Percentiles rank a stretch among this genome's conserved stretches.
Evolutionary conservation across 2,888 invertebrate genomes (phyloP).

Genomic region (Tryphoninae sp.): DNA sequence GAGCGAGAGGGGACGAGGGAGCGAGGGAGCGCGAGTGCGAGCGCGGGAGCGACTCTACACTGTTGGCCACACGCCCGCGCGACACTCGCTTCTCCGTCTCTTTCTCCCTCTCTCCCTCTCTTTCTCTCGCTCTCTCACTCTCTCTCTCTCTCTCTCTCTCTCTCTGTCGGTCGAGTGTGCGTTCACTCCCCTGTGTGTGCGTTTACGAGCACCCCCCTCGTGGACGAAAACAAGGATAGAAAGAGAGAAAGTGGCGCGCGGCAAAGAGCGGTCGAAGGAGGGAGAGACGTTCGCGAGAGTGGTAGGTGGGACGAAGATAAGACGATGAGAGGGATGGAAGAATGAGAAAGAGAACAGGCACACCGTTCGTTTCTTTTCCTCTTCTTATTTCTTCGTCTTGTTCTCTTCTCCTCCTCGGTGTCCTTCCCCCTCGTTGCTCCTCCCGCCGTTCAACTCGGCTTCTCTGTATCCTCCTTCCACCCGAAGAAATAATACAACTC

Average conservation of each 20-base stretch:
- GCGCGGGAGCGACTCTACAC: slow-evolving; percentile 29
- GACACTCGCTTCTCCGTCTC: slow-evolving; percentile 40
- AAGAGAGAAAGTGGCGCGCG: slow-evolving; percentile 38
- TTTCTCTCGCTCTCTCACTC: not conserved
- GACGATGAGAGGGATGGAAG: slow-evolving; percentile 69
- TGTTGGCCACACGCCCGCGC: slow-evolving; percentile 44
- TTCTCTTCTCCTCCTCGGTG: slow-evolving; percentile 26
- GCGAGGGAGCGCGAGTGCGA: slow-evolving; percentile 38
- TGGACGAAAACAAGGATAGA: slow-evolving; percentile 39
- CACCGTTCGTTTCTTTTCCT: slow-evolving; percentile 17
- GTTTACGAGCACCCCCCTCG: slow-evolving; percentile 32
- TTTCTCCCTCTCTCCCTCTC: slow-evolving; percentile 17
- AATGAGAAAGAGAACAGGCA: slow-evolving; percentile 49
- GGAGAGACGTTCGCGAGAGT: slow-evolving; percentile 33
- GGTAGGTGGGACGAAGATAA: slow-evolving; percentile 53
- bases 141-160: slow-evolving; percentile 18
- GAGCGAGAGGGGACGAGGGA: slow-evolving; percentile 62
- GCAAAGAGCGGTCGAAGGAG: slow-evolving; percentile 32
- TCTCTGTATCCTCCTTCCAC: slow-evolving; percentile 59
- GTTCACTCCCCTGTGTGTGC: not conserved
- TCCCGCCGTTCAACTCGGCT: slow-evolving; percentile 59
- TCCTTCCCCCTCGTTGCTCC: slow-evolving; percentile 62
- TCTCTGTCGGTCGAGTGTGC: not conserved
- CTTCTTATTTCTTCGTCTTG: slow-evolving; percentile 44
- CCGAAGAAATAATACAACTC: slow-evolving; percentile 50